Evolutionary conservation across 1,140 invertebrate genomes (phyloP).

Genomic region (Chlorops oryzae): DNA sequence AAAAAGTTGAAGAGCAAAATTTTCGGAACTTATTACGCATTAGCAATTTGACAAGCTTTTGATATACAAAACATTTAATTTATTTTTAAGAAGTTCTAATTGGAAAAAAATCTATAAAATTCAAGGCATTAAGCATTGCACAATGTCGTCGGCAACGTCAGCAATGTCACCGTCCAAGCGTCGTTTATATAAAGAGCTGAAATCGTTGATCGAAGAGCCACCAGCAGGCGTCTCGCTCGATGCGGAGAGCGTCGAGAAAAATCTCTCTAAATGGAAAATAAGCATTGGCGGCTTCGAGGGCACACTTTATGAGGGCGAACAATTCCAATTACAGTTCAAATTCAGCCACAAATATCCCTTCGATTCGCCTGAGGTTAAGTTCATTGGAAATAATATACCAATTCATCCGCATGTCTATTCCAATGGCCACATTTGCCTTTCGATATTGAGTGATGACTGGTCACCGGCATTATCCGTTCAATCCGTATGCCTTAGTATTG

Average conservation of each 20-base stretch:
- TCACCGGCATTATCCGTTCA: slow-evolving; percentile 88
- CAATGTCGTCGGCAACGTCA: no score
- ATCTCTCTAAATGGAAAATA: slow-evolving; percentile 72
- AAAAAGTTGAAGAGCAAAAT: no score
- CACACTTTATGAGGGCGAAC: slow-evolving; percentile 91
- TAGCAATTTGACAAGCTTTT: no score
- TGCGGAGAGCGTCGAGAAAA: slow-evolving; percentile 58
- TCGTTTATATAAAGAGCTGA: slow-evolving; percentile 84
- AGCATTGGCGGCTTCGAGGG: slow-evolving; percentile 84
- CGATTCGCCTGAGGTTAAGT: slow-evolving; percentile 92
- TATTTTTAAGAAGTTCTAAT: no score
- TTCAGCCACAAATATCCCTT: slow-evolving; percentile 95
- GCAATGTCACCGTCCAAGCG: slow-evolving; percentile 55
- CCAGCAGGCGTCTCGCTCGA: slow-evolving; percentile 81
- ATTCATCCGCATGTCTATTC: slow-evolving; percentile 95
- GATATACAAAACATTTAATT: no score
- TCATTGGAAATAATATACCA: slow-evolving; percentile 89
- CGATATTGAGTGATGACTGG: slow-evolving; percentile 96
- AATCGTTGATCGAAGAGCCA: slow-evolving; percentile 85
- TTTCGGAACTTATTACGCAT: no score
- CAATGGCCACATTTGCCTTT: slow-evolving; percentile 97
- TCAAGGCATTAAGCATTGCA: no score
- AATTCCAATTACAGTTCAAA: slow-evolving; percentile 88
- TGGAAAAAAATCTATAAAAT: no score
- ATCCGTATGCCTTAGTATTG: slow-evolving; percentile 88